Conservation (phyloP, 2,113 vertebrate species). For the Hydropotes inermis region DNA sequence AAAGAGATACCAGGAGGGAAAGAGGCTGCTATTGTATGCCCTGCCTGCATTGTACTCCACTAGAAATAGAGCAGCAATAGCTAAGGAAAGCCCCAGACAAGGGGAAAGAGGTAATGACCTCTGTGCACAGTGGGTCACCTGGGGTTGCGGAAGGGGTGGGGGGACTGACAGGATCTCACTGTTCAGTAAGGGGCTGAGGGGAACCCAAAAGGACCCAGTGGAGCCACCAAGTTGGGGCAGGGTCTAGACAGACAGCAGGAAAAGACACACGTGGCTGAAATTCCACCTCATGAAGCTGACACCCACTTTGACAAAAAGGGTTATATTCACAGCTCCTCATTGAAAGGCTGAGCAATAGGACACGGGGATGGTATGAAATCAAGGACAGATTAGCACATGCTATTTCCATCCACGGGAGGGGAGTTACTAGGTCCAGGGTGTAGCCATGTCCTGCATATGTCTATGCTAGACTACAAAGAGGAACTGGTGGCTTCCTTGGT, state of each 20-base stretch:
- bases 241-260: background rate
- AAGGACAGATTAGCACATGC: slow-evolving; percentile 10
- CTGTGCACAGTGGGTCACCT: background rate
- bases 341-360: background rate
- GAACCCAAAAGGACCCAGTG: background rate
- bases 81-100: background rate
- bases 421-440: background rate
- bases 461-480: background rate
- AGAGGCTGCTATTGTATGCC: background rate
- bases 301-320: slow-evolving; percentile 2
- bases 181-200: background rate
- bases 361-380: background rate
- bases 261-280: slow-evolving; percentile 1
- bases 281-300: background rate
- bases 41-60: background rate
- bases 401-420: background rate
- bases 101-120: background rate
- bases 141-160: background rate
- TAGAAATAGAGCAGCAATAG: background rate
- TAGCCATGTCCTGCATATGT: background rate
- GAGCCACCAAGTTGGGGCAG: background rate
- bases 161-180: background rate
- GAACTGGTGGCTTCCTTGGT: background rate
- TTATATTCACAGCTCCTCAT: background rate
- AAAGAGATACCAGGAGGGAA: background rate